A percentile compares a stretch with the other conserved stretches of the same genome.
Conservation (phyloP, 1,140 invertebrate species). For the Pomacea maculata region DNA sequence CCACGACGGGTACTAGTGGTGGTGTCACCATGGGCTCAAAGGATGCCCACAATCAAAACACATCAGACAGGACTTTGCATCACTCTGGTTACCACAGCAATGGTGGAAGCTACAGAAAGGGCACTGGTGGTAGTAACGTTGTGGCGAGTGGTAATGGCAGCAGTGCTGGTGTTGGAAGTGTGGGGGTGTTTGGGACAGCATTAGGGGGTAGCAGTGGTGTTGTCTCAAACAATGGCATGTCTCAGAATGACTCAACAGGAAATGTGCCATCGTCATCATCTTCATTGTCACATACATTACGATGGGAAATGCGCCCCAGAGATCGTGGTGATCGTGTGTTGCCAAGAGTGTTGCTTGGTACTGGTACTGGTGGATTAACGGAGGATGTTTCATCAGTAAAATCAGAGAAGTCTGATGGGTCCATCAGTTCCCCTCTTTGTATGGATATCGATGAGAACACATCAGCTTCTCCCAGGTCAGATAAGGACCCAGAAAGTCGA, state of each 20-base stretch:
- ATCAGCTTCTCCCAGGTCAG: slow-evolving; percentile 27
- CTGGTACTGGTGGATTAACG: background rate
- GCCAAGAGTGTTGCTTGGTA: slow-evolving; percentile 9
- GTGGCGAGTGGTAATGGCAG: slow-evolving; percentile 1
- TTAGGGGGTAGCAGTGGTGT: background rate
- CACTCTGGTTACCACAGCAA: slow-evolving; percentile 1
- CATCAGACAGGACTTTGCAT: slow-evolving; percentile 15
- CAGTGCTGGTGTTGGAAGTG: slow-evolving; percentile 10
- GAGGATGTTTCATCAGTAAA: slow-evolving; percentile 1
- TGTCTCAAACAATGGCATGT: slow-evolving; percentile 8
- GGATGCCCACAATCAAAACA: background rate
- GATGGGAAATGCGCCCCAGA: slow-evolving; percentile 10
- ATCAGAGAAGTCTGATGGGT: slow-evolving; percentile 21
- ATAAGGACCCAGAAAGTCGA: slow-evolving; percentile 40
- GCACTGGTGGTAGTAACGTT: slow-evolving; percentile 2
- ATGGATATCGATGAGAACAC: slow-evolving; percentile 29
- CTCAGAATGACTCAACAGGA: background rate
- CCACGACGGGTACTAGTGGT: slow-evolving; percentile 13
- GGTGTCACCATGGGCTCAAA: background rate
- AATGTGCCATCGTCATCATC: background rate
- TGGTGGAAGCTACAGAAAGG: slow-evolving; percentile 9
- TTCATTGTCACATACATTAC: slow-evolving; percentile 1
- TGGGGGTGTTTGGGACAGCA: background rate
- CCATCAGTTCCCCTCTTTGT: slow-evolving; percentile 27
- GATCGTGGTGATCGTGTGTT: slow-evolving; percentile 12